Base-by-base conservation (phyloP, 2,888 invertebrate genomes). In the Drosophila tripunctata region DNA sequence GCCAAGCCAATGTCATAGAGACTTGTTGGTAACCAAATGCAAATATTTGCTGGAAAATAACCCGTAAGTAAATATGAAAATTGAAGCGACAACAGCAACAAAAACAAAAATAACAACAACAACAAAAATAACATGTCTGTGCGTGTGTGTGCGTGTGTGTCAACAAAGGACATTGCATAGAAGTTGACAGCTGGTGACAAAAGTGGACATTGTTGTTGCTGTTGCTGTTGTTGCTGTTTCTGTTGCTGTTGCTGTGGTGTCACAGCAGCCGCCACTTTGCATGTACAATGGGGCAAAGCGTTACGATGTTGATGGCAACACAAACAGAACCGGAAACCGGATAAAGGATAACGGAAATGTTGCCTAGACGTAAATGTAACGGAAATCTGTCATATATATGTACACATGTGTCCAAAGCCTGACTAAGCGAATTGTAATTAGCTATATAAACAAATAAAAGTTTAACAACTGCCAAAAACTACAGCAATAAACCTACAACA, bases 41-140 rank as follows among this genome's bases (percentile, higher is more conserved):
- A 80, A 79, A 79, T 80, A 84, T 79, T 80, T 79, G 65, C 70
- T 45, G 45, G 56, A 55, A 73, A 77, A 84, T 80, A 80, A 77
- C 78, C 69, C 60, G 57, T 65, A 70, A 80, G 78, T 66, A 77
- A 77, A 80, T 77, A 80, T 73, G 57, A 74, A 65, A 77, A 64
- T 67, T 73, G 70, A 73, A 78, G 35, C 30, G 61, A 44, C 38
- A 57, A 40, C n/a, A 43, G 22, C 52, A 57, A 21, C 15, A 45
- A 6, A 17, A 19, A 14, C 14, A 31, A n/a, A n/a, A 36, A 22
- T 14, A 4, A 6, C 24, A 19, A 14, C 14, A 31, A 27, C 14
- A 12, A 31, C n/a, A 4, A 31, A 4, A 31, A n/a, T 2, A 31
- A 19, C n/a, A 19, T 6, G 38, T 15, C 6, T 15, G 35, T 35